Base-by-base conservation (phyloP, 2,113 vertebrate species). In the Pelvicachromis taeniatus region DNA sequence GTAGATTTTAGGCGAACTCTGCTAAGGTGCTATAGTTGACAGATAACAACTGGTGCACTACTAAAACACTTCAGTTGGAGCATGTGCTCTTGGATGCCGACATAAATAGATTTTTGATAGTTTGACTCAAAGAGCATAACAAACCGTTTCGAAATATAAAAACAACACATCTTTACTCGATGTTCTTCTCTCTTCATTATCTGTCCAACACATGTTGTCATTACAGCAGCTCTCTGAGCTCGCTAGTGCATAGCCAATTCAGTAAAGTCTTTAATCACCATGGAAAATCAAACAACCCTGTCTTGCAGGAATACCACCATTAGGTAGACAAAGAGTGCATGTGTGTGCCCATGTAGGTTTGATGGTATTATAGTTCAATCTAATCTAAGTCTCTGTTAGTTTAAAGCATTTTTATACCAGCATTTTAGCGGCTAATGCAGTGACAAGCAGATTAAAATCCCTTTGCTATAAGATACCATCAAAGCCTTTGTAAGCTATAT, bases 171-270 rank as follows among this genome's bases (percentile, higher is more conserved):
- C 38, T 56, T 55, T 77, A 56, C 21, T 45, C 23, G 42, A 4
- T 21, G 52, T 17, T n/a, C 26, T 9, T 54, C n/a, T 65, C 31
- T 53, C 9, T 40, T 7, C 8, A 14, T 12, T 54, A 17, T 65
- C 40, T 77, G 12, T 40, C 31, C 9, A 70, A 52, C 65, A 87
- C 52, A 65, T 48, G 7, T 77, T 61, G 58, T 55, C 31, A 73
- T 84, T 86, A 63, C 48, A 65, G 7, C 35, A 73, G 42, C 58
- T 63, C 63, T 84, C 73, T 82, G 26, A 54, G 59, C 33, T 50
- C 35, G 40, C 45, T 55, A n/a, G 0, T 42, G 42, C 10, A 0
- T 42, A 31, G 33, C 45, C 6, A 54, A 63, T 50, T 68, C 40
- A 82, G 61, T 45, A 45, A 80, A 48, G 26, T n/a, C 42, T 78